Base-by-base conservation (phyloP, 2,797 vertebrate species). In the Rhodeus uyekii region DNA sequence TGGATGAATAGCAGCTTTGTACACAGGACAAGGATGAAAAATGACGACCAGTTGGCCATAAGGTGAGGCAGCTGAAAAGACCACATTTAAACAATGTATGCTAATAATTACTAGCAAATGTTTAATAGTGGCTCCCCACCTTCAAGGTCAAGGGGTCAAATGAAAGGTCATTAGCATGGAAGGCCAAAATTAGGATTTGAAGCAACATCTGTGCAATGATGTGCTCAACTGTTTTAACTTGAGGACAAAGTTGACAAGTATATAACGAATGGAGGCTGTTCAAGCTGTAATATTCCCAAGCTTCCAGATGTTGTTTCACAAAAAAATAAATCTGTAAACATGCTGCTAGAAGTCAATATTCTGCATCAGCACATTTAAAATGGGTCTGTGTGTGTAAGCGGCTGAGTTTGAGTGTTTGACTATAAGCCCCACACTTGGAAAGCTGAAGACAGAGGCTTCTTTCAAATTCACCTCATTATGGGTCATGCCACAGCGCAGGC, bases 1-100 rank as follows among this genome's bases (percentile, higher is more conserved):
- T 36, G 90, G 90, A 93, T 95, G 93, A 95, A 95, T 94, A 90
- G 91, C 88, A 90, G 92, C 93, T 94, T 95, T 95, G 94, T 95
- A 93, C 90, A 90, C 90, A 93, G 93, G 93, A 94, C 94, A 93
- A 89, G 90, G 87, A 82, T 94, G 92, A 95, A 91, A 92, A 93
- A 95, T 93, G 91, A 93, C 90, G 89, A 89, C 91, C 90, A 87
- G 88, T 91, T 89, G 88, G 88, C 91, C 92, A 92, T 93, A 93
- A 92, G 90, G 90, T 48, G 78, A 87, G 67, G 86, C 69, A 85
- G 82, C 84, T 82, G 81, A 87, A 87, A 87, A 82, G 72, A 69
- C 75, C 85, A 86, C 78, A 87, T 84, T 87, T 55, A 68, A 81
- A 77, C 36, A 29, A 72, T 72, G 83, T 85, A 82, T 82, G 85